Percentiles rank a stretch among this genome's conserved stretches.
These are phyloP conservation scores for Salmo trutta DNA, from an alignment of 2,797 vertebrate species.

Conservation along the genomic window DNA sequence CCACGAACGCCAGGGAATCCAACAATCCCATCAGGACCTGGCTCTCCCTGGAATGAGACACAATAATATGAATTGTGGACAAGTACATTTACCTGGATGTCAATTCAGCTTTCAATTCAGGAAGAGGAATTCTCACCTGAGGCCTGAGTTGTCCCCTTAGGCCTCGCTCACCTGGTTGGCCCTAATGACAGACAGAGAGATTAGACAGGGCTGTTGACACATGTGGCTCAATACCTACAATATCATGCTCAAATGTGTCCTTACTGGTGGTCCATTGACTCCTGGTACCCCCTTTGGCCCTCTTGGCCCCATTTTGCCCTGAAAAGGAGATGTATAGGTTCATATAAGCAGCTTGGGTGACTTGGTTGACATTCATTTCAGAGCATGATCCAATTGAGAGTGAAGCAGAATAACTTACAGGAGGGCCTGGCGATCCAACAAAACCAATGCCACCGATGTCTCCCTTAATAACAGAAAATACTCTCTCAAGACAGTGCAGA, in stretches of 20 bases:
- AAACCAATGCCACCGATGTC: slow-evolving; percentile 66
- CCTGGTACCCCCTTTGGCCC: slow-evolving; percentile 72
- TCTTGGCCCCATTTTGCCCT: slow-evolving; percentile 69
- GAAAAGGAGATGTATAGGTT: slow-evolving; percentile 22
- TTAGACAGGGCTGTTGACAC: not conserved
- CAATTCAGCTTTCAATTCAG: not conserved
- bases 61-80: not conserved
- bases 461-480: slow-evolving; percentile 59
- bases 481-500: not conserved
- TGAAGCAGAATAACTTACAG: slow-evolving; percentile 54
- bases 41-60: slow-evolving; percentile 67
- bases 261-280: slow-evolving; percentile 76
- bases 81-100: not conserved
- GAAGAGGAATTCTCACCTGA: slow-evolving; percentile 54
- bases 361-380: not conserved
- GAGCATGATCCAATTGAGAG: not conserved
- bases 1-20: slow-evolving; percentile 71
- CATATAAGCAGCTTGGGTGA: not conserved
- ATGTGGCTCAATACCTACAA: not conserved
- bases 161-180: slow-evolving; percentile 70
- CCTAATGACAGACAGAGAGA: slow-evolving; percentile 50
- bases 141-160: slow-evolving; percentile 63
- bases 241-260: slow-evolving; percentile 28
- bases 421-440: slow-evolving; percentile 67
- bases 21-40: slow-evolving; percentile 60